A percentile compares a stretch with the other conserved stretches of the same genome.
These are phyloP conservation scores for Drosophila fuyamai DNA, from an alignment of 1,140 invertebrate species.

Conservation along the genomic window DNA sequence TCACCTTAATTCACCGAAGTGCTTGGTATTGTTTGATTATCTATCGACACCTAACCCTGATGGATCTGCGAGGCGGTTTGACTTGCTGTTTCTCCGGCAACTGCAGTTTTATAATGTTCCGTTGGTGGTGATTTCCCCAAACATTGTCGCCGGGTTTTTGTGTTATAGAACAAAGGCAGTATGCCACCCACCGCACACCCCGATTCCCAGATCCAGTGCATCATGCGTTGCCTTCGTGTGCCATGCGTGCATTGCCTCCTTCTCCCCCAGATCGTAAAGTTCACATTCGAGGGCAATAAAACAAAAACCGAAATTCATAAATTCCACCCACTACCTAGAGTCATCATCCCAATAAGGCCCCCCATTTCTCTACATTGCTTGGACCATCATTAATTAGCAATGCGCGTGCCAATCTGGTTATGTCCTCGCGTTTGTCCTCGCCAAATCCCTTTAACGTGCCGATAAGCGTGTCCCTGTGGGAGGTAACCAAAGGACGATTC, in stretches of 20 bases:
- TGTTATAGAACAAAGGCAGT: slow-evolving; percentile 62
- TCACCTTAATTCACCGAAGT: slow-evolving; percentile 13
- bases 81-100: slow-evolving; percentile 22
- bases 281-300: slow-evolving; percentile 36
- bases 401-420: slow-evolving; percentile 39
- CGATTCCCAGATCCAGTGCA: slow-evolving; percentile 46
- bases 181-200: neutral
- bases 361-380: too few species aligned
- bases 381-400: slow-evolving; percentile 23
- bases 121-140: slow-evolving; percentile 19
- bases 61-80: slow-evolving; percentile 28
- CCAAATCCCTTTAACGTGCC: slow-evolving; percentile 53
- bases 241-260: slow-evolving; percentile 58
- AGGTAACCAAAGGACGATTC: slow-evolving; percentile 5
- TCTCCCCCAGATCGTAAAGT: slow-evolving; percentile 26
- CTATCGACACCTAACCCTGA: slow-evolving; percentile 33
- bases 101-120: slow-evolving; percentile 49
- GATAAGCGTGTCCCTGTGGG: slow-evolving; percentile 46
- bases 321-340: slow-evolving; percentile 25
- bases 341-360: neutral
- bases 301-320: slow-evolving; percentile 39
- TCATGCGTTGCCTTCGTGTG: slow-evolving; percentile 64
- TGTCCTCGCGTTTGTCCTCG: slow-evolving; percentile 25
- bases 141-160: slow-evolving; percentile 41
- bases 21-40: neutral